phyloP scores from a whole-genome alignment of 2,113 vertebrate genomes.

The Catharus fuscescens region DNA sequence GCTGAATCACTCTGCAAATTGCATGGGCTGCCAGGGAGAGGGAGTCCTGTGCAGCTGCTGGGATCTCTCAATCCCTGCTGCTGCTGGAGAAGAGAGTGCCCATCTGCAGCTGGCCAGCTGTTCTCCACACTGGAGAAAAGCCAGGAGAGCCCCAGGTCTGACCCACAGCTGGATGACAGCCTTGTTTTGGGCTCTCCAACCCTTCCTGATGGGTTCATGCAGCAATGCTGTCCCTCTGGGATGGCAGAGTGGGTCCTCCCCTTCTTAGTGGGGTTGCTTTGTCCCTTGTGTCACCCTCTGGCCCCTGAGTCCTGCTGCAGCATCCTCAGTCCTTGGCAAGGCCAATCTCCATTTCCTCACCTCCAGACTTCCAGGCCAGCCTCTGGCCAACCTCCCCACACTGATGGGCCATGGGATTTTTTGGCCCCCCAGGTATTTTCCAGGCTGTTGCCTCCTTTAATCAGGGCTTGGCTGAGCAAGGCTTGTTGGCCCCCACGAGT shows the following conservation, averaged over 20 bases:
- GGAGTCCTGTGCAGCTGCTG: not conserved
- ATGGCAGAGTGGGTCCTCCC: rapidly evolving
- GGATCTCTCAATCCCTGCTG: not conserved
- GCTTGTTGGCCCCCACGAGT: not conserved
- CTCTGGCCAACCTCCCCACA: not conserved
- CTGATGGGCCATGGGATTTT: not conserved
- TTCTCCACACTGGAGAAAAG: rapidly evolving
- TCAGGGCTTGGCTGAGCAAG: not conserved
- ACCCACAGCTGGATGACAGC: not conserved
- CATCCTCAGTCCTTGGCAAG: rapidly evolving
- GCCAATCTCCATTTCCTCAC: not conserved
- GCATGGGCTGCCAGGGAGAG: not conserved
- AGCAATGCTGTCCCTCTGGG: not conserved
- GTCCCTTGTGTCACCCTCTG: not conserved
- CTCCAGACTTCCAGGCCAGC: not conserved
- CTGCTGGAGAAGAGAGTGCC: not conserved
- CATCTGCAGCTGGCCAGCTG: not conserved
- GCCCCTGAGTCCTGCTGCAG: rapidly evolving
- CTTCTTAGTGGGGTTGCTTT: not conserved
- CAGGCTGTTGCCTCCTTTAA: not conserved
- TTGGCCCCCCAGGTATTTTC: not conserved
- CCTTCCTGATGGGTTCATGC: not conserved
- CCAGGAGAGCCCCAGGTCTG: not conserved
- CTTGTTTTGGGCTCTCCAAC: not conserved
- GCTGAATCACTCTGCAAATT: slow-evolving; percentile 30